A percentile compares a stretch with the other conserved stretches of the same genome.
Evolutionary conservation across 2,113 vertebrate genomes (phyloP).

Genomic region (Australoheros scitulus): DNA sequence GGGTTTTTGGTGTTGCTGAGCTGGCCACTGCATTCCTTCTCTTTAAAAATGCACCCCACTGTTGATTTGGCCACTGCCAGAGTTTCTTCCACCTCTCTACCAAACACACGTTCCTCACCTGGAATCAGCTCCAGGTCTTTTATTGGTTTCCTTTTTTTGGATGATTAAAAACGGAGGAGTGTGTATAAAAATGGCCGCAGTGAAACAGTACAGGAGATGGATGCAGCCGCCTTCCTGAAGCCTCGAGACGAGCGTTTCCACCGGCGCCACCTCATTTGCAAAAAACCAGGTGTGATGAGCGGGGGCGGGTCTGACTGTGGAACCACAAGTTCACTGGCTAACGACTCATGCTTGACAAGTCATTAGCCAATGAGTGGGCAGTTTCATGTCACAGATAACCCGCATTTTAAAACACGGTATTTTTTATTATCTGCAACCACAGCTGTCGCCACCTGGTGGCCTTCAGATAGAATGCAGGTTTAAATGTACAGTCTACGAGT

Average conservation of each 20-base stretch:
- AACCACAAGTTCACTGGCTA: no score
- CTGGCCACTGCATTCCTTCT: background rate
- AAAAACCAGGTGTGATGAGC: no score
- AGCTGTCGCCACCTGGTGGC: background rate
- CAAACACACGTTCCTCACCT: background rate
- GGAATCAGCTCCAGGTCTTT: background rate
- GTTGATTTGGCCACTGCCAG: background rate
- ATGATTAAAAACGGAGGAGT: background rate
- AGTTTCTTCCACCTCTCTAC: background rate
- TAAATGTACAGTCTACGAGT: background rate
- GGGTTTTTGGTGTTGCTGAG: background rate
- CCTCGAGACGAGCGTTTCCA: no score
- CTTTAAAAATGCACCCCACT: background rate
- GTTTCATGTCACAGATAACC: no score
- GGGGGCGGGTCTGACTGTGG: no score
- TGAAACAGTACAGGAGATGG: no score
- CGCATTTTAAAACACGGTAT: no score
- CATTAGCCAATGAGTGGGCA: no score
- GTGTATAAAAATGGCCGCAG: background rate
- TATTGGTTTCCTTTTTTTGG: background rate
- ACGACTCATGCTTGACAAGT: no score
- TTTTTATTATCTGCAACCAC: background rate
- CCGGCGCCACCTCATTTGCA: no score
- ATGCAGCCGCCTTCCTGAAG: no score
- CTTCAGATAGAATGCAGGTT: slow-evolving; percentile 1